A percentile compares a stretch with the other conserved stretches of the same genome.
Conservation (phyloP, 1,140 invertebrate genomes). For the Palaemon carinicauda region DNA sequence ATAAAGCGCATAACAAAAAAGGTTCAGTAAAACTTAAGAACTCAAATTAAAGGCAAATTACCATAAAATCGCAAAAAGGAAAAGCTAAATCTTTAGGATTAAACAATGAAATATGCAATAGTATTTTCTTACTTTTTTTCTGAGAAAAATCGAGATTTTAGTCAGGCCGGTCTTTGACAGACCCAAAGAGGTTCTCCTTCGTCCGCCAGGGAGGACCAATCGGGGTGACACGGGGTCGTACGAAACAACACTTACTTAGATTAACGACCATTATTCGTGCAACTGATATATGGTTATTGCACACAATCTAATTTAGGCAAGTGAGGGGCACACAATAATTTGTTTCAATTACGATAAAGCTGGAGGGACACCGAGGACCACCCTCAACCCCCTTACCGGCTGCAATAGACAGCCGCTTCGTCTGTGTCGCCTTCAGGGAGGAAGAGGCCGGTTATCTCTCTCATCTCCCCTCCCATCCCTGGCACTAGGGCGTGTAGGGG, state of each 20-base stretch:
- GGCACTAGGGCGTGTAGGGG: no score
- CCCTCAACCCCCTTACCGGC: background rate
- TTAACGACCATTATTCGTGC: conserved; percentile 31
- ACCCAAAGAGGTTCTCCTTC: background rate
- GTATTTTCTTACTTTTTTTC: background rate
- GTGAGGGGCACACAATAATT: conserved; percentile 52
- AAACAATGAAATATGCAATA: background rate
- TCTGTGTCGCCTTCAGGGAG: conserved; percentile 5
- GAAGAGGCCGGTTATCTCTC: background rate
- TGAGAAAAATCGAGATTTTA: background rate
- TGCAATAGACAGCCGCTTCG: background rate
- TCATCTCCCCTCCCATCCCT: background rate
- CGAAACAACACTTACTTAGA: conserved; percentile 30
- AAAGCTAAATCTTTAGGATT: no score
- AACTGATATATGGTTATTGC: conserved; percentile 50
- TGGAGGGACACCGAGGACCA: background rate
- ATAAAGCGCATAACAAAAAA: no score
- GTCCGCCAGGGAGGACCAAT: background rate
- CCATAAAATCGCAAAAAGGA: no score
- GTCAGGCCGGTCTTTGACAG: background rate
- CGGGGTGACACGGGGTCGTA: conserved; percentile 7
- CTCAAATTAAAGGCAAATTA: no score
- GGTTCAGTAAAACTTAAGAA: no score
- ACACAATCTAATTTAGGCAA: conserved; percentile 50
- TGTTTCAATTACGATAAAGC: conserved; percentile 48